A percentile compares a stretch with the other conserved stretches of the same genome.
Evolutionary conservation across 2,797 vertebrate genomes (phyloP).

Genomic region (Enoplosus armatus): DNA sequence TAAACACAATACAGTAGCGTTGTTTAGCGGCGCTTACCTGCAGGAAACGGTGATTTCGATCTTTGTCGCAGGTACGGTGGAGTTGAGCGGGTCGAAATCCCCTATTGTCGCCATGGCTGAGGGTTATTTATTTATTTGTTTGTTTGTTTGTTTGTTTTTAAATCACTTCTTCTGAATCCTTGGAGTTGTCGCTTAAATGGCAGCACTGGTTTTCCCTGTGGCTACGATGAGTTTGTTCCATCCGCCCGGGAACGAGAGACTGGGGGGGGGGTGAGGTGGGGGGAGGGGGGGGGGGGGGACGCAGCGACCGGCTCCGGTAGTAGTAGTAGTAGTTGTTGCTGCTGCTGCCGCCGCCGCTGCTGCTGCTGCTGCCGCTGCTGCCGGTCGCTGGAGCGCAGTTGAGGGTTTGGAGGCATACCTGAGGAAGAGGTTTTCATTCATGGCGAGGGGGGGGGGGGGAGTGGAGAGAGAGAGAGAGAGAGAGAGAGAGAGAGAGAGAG

Average conservation of each 20-base stretch:
- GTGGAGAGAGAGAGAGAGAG: neutral
- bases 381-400: slow-evolving; percentile 42
- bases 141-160: too few species aligned
- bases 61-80: slow-evolving; percentile 93
- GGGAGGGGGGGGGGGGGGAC: too few species aligned
- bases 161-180: slow-evolving; percentile 44
- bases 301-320: neutral
- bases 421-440: slow-evolving; percentile 69
- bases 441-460: slow-evolving; percentile 16
- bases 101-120: slow-evolving; percentile 91
- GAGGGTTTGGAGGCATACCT: slow-evolving; percentile 67
- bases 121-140: neutral
- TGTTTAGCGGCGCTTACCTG: slow-evolving; percentile 85
- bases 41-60: slow-evolving; percentile 95
- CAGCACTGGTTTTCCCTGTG: neutral
- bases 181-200: slow-evolving; percentile 54
- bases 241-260: slow-evolving; percentile 14
- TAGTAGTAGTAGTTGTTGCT: slow-evolving; percentile 10
- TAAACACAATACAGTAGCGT: too few species aligned
- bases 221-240: neutral
- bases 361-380: slow-evolving; percentile 31
- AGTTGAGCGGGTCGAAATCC: slow-evolving; percentile 90
- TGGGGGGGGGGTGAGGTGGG: too few species aligned
- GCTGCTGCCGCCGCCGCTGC: slow-evolving; percentile 37
- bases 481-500: slow-evolving; percentile 27